Percentiles rank a stretch among this genome's conserved stretches.
phyloP scores from a whole-genome alignment of 2,797 vertebrate genomes.

The Neomorphus geoffroyi region DNA sequence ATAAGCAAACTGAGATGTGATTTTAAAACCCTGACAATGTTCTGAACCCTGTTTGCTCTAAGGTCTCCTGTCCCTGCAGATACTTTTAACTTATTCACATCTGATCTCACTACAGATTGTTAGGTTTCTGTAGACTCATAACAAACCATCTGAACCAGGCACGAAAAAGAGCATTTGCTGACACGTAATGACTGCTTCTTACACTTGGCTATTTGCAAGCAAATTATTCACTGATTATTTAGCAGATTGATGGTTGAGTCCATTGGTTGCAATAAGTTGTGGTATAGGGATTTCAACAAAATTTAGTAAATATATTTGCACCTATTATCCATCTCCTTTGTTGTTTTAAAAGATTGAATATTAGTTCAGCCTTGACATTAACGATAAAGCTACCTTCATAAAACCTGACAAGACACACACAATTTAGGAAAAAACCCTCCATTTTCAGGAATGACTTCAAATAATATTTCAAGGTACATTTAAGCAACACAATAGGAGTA shows the following conservation, averaged over 20 bases:
- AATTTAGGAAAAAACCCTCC: not conserved
- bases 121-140: not conserved
- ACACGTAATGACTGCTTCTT: not conserved
- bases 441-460: not conserved
- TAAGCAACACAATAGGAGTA: not conserved
- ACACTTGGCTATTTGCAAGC: not conserved
- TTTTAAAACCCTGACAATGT: not conserved
- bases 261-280: not conserved
- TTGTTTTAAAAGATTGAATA: not conserved
- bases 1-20: not conserved
- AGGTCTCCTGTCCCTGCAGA: not conserved
- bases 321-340: not conserved
- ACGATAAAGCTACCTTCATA: not conserved
- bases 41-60: not conserved
- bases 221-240: not conserved
- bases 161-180: not conserved
- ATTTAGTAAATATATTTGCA: not conserved
- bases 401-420: not conserved
- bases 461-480: not conserved
- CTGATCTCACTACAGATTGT: not conserved
- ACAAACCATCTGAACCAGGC: not conserved
- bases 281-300: not conserved
- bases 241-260: not conserved
- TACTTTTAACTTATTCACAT: not conserved
- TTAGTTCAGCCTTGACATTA: not conserved